phyloP scores from a whole-genome alignment of 2,113 vertebrate species.

The Corvus hawaiiensis region DNA sequence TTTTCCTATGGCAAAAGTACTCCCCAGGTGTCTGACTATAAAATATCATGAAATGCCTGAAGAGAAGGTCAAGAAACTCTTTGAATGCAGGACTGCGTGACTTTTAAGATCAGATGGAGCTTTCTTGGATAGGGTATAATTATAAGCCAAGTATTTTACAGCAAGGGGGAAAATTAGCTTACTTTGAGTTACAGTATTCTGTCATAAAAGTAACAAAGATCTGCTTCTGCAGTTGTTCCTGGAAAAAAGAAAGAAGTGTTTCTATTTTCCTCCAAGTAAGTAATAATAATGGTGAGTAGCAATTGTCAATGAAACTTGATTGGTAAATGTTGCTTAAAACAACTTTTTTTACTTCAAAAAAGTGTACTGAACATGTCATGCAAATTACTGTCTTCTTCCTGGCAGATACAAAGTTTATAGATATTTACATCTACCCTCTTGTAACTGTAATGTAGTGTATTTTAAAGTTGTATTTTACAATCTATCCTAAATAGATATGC shows the following conservation, averaged over 20 bases:
- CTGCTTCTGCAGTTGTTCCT: background rate
- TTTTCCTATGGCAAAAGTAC: background rate
- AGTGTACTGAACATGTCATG: background rate
- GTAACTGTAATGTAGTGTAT: background rate
- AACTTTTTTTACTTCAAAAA: background rate
- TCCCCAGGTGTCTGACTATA: background rate
- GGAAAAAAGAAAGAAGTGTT: background rate
- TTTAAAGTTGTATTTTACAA: background rate
- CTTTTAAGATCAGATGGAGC: background rate
- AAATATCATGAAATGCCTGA: background rate
- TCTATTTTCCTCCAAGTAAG: background rate
- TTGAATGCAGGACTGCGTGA: background rate
- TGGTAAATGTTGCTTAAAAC: background rate
- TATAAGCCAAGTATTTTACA: background rate
- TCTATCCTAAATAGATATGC: background rate
- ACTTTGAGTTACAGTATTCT: background rate
- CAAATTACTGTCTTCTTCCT: background rate
- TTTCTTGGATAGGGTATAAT: background rate
- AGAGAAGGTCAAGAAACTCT: background rate
- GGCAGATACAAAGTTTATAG: background rate
- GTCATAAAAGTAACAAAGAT: background rate
- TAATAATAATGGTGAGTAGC: background rate
- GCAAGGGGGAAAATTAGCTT: background rate
- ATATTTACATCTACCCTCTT: too few relatives aligned
- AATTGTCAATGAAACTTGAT: background rate